Evolutionary conservation across 2,797 vertebrate species (phyloP), one percentile per base, ranked within the genome.

Genomic region (Erithacus rubecula): DNA sequence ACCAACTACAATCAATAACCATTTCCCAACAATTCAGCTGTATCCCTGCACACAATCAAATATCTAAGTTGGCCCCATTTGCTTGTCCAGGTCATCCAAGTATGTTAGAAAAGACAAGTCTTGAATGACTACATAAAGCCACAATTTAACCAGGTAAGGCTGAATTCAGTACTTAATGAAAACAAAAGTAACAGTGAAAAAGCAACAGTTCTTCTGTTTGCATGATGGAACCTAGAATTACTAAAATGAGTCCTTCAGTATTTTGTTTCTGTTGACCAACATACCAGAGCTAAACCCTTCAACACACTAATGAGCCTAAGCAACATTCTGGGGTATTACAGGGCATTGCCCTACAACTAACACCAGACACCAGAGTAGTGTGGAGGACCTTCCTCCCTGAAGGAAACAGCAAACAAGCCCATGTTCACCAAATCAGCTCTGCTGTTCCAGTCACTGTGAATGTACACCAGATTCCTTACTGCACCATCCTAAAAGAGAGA

Each of bases 401-500:
- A 43, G 20, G 10, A 32, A 75, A 47, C 8, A 62, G 53, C 44
- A 83, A 59, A 83, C 10, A 52, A 81, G 36, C n/a, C 29, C 36
- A 15, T 13, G 39, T 20, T 26, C 55, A 81, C 37, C 46, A 34
- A 51, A 26, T 27, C 58, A 78, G 29, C 39, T 89, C 80, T 67
- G 51, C 52, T 39, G 72, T 58, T 68, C 58, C 44, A 67, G 24
- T 24, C 3, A 0, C 37, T 21, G 41, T 20, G 27, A 59, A 41
- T 2, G 4, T 58, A 47, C 1, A 1, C 0, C 22, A 1, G 5
- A 59, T 26, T 78, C 43, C 47, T 71, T 24, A 58, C 65, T 43
- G 29, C 49, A 36, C 9, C 15, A 2, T 30, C 44, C 13, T 39
- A 47, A 52, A 59, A 78, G 29, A 84, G 24, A 84, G 13, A 44